Conservation (phyloP, 2,797 vertebrate genomes). For the Etheostoma nigrum region DNA sequence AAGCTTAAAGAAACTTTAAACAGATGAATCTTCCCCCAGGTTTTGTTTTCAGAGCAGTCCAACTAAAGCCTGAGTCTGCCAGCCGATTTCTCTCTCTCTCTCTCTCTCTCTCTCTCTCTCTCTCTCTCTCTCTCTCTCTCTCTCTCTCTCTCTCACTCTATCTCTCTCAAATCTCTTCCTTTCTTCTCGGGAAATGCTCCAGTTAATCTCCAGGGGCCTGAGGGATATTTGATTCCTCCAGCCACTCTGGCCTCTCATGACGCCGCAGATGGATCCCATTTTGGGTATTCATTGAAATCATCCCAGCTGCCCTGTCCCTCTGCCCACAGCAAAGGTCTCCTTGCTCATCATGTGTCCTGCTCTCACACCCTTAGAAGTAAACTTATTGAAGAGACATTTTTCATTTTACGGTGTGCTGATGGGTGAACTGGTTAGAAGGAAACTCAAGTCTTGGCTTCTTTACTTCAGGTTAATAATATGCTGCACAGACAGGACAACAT, state of each 20-base stretch:
- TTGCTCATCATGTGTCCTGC: conserved; percentile 16
- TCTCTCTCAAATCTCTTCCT: conserved; percentile 18
- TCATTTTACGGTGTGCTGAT: conserved; percentile 12
- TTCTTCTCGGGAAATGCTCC: conserved; percentile 67
- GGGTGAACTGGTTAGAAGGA: conserved; percentile 8
- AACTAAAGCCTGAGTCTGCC: conserved; percentile 42
- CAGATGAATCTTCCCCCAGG: conserved; percentile 52
- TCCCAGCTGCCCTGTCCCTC: conserved; percentile 48
- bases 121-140: conserved; percentile 24
- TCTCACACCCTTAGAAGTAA: conserved; percentile 39
- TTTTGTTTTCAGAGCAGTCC: conserved; percentile 42
- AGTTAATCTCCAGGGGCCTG: conserved; percentile 63
- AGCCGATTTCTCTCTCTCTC: conserved; percentile 38
- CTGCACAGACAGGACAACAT: neutral
- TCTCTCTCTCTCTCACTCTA: conserved; percentile 25
- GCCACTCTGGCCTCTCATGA: conserved; percentile 65
- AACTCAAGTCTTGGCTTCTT: conserved; percentile 13
- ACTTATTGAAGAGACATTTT: conserved; percentile 33
- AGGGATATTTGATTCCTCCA: conserved; percentile 67
- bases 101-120: neutral
- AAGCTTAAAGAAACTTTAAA: conserved; percentile 56
- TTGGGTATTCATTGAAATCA: conserved; percentile 65
- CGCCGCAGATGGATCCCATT: conserved; percentile 67
- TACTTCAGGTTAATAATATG: conserved; percentile 15
- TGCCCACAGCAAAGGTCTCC: conserved; percentile 41